Percentiles rank a stretch among this genome's conserved stretches.
Conservation (phyloP, 2,888 invertebrate genomes). For the Tiliacea citrago region DNA sequence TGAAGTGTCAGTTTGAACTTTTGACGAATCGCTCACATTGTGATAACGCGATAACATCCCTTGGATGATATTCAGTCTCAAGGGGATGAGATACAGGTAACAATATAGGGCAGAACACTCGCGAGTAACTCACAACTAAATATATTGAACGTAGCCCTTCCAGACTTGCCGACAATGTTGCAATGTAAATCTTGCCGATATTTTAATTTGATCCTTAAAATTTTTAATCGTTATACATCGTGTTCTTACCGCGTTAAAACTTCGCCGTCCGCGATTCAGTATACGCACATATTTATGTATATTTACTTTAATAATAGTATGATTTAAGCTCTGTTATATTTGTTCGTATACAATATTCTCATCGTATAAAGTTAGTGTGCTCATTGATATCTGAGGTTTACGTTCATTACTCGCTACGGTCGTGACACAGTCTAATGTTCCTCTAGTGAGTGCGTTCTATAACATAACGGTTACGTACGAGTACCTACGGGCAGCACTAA, state of each 20-base stretch:
- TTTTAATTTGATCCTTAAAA: conserved; percentile 56
- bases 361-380: conserved; percentile 82
- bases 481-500: conserved; percentile 87
- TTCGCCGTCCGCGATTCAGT: conserved; percentile 70
- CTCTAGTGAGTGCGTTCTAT: conserved; percentile 87
- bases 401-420: conserved; percentile 78
- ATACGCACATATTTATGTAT: conserved; percentile 81
- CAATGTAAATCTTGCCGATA: conserved; percentile 29
- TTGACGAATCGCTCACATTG: conserved; percentile 70
- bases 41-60: conserved; percentile 74
- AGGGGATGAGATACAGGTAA: conserved; percentile 48
- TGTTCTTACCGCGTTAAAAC: conserved; percentile 62
- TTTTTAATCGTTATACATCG: conserved; percentile 67
- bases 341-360: conserved; percentile 89
- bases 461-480: conserved; percentile 72
- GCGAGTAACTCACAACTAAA: conserved; percentile 44
- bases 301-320: conserved; percentile 80
- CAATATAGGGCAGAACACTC: conserved; percentile 41
- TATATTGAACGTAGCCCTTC: conserved; percentile 23
- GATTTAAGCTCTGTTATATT: conserved; percentile 89
- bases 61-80: conserved; percentile 85
- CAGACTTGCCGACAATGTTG: conserved; percentile 14
- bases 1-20: conserved; percentile 82
- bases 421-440: conserved; percentile 80
- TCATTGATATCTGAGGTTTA: conserved; percentile 77